phyloP scores from a whole-genome alignment of 2,797 vertebrate species.

The Pteropus rufus region DNA sequence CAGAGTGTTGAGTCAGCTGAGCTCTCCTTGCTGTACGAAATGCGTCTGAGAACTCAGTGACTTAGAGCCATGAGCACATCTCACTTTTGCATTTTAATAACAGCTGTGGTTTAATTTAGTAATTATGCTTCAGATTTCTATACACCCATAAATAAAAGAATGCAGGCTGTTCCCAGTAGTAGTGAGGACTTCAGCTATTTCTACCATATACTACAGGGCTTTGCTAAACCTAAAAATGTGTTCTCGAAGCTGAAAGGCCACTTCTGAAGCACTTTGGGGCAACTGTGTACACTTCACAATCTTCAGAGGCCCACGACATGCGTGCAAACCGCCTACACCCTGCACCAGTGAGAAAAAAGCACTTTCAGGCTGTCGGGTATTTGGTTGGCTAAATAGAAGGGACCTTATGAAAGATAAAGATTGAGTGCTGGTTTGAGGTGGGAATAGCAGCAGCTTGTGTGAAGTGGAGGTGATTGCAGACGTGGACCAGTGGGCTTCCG shows the following conservation, averaged over 20 bases:
- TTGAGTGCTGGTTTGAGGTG: not conserved
- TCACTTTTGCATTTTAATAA: not conserved
- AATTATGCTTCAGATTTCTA: not conserved
- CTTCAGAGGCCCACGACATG: accelerated
- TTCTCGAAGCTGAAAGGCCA: not conserved
- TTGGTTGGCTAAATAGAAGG: not conserved
- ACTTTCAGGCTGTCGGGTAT: not conserved
- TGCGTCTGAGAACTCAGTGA: not conserved
- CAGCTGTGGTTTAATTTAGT: not conserved
- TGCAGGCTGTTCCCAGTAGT: not conserved
- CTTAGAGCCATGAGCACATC: not conserved
- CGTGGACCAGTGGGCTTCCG: not conserved
- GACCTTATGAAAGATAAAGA: not conserved
- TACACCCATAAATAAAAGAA: not conserved
- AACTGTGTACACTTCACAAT: not conserved
- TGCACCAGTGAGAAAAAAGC: not conserved
- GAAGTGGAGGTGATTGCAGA: not conserved
- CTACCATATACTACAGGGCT: not conserved
- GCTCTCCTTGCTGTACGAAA: not conserved
- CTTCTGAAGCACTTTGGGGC: not conserved
- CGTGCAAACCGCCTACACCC: not conserved
- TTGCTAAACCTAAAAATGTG: not conserved
- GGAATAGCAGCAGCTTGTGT: not conserved
- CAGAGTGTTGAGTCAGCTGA: not conserved
- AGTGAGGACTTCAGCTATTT: not conserved